Evolutionary conservation across 2,797 vertebrate genomes (phyloP).

Genomic region (Periparus ater): DNA sequence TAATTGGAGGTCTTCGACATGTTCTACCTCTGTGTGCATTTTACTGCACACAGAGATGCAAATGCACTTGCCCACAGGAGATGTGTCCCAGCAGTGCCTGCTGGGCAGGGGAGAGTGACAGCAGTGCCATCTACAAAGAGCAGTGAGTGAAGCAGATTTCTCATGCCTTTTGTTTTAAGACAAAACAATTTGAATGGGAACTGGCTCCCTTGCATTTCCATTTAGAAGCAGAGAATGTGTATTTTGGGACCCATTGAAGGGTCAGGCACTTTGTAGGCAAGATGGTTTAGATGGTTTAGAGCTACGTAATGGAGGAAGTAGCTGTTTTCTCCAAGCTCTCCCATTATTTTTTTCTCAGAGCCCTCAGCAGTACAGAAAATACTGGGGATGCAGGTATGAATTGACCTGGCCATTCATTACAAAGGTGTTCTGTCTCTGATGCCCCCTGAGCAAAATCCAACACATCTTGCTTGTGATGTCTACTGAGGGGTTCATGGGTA

Average conservation of each 20-base stretch:
- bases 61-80: background rate
- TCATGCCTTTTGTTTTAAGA: background rate
- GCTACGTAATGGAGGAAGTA: background rate
- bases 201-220: background rate
- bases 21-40: background rate
- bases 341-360: background rate
- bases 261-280: background rate
- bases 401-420: background rate
- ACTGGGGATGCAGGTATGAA: background rate
- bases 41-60: background rate
- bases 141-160: background rate
- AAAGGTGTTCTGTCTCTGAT: background rate
- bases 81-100: background rate
- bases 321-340: background rate
- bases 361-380: background rate
- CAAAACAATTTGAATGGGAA: background rate
- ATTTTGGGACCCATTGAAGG: background rate
- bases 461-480: background rate
- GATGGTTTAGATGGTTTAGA: background rate
- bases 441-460: background rate
- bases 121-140: rapidly evolving
- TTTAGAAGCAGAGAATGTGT: background rate
- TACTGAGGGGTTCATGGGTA: background rate
- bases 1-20: background rate
- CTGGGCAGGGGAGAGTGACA: background rate